A percentile compares a stretch with the other conserved stretches of the same genome.
Conservation (phyloP, 2,797 vertebrate species). For the Prunella strophiata region DNA sequence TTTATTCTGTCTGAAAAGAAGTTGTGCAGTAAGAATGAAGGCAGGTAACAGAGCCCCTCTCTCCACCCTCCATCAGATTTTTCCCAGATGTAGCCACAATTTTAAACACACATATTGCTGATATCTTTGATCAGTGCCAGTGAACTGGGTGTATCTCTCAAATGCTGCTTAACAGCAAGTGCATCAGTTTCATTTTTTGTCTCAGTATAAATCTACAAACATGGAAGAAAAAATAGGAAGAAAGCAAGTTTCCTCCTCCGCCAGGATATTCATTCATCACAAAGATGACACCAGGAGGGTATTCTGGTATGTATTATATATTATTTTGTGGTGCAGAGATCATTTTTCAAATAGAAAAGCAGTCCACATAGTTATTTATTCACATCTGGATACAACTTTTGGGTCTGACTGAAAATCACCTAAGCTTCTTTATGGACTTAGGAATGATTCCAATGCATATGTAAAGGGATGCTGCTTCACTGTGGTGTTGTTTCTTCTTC, state of each 20-base stretch:
- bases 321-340: background rate
- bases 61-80: background rate
- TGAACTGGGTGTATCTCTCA: background rate
- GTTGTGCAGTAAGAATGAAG: background rate
- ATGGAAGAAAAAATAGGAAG: background rate
- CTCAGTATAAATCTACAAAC: background rate
- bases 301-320: background rate
- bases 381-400: conserved; percentile 1
- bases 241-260: background rate
- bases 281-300: background rate
- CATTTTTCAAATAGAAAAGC: conserved; percentile 6
- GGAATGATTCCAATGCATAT: background rate
- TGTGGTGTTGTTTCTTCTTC: background rate
- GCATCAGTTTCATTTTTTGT: background rate
- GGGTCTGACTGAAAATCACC: conserved; percentile 5
- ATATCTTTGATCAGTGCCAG: background rate
- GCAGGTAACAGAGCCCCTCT: background rate
- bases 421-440: background rate
- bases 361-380: background rate
- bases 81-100: background rate
- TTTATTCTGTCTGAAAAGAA: background rate
- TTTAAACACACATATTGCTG: background rate
- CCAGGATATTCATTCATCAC: background rate
- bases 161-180: background rate
- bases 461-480: background rate